phyloP scores from a whole-genome alignment of 2,113 vertebrate genomes.

The Onychostruthus taczanowskii region DNA sequence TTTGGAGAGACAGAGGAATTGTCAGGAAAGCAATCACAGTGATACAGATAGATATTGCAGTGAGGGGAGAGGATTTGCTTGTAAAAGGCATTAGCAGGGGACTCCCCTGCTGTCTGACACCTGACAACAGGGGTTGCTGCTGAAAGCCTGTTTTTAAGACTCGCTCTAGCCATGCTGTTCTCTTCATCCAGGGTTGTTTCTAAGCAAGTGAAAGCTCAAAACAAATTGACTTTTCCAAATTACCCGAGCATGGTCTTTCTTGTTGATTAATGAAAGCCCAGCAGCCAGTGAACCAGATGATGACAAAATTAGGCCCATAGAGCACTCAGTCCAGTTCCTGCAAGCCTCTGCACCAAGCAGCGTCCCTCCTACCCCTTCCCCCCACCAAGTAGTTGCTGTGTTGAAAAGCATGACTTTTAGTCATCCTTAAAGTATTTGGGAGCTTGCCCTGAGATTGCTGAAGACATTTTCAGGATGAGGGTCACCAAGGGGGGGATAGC shows the following conservation, averaged over 20 bases:
- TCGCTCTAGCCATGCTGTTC: not conserved
- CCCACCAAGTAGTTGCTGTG: not conserved
- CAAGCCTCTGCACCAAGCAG: not conserved
- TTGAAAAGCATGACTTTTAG: conserved; percentile 20
- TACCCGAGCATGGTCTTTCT: not conserved
- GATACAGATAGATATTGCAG: not conserved
- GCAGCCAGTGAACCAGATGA: not conserved
- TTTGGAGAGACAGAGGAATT: not conserved
- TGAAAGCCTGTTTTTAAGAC: not conserved
- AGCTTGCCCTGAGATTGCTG: not conserved
- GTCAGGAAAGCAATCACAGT: not conserved
- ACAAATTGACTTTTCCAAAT: not conserved
- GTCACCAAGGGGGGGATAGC: not conserved
- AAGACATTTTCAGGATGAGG: not conserved
- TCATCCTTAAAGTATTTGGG: conserved; percentile 32
- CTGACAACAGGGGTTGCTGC: not conserved
- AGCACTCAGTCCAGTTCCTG: not conserved
- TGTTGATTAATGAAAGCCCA: not conserved
- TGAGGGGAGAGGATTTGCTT: not conserved
- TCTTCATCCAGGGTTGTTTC: not conserved
- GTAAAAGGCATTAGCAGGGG: not conserved
- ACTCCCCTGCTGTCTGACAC: not conserved
- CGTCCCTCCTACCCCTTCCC: not conserved
- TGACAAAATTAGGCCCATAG: not conserved
- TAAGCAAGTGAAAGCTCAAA: not conserved